phyloP scores from a whole-genome alignment of 2,113 vertebrate species.

The Oplegnathus fasciatus region DNA sequence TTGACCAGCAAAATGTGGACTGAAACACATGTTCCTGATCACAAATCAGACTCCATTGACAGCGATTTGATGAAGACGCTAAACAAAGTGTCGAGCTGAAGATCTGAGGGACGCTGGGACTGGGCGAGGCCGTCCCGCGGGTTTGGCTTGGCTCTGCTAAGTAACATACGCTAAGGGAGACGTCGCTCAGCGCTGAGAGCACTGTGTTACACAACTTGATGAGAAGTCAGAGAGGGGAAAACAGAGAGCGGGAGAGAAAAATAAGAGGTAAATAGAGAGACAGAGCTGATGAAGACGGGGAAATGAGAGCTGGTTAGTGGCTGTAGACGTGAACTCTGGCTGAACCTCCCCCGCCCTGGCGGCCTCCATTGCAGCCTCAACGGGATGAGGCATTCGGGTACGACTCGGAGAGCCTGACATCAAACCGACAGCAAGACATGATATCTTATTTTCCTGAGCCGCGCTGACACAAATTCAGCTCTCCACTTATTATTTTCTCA shows the following conservation, averaged over 20 bases:
- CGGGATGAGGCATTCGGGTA: conserved; percentile 92
- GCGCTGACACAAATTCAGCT: conserved; percentile 96
- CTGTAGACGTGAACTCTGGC: conserved; percentile 95
- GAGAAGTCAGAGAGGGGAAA: conserved; percentile 48
- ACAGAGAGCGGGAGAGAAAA: conserved; percentile 7
- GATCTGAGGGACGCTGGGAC: conserved; percentile 38
- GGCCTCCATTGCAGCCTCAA: conserved; percentile 88
- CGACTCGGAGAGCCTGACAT: conserved; percentile 94
- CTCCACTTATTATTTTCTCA: conserved; percentile 94
- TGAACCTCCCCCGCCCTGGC: conserved; percentile 90
- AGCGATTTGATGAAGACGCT: conserved; percentile 49
- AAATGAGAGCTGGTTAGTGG: conserved; percentile 84
- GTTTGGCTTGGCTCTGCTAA: conserved; percentile 39
- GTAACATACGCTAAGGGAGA: conserved; percentile 45
- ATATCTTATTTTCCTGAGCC: conserved; percentile 99
- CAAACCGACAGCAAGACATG: conserved; percentile 96
- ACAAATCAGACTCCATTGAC: conserved; percentile 6
- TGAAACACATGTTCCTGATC: conserved; percentile 61
- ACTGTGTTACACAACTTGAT: conserved; percentile 43
- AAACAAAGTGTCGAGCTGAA: conserved; percentile 62
- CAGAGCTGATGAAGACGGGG: conserved; percentile 56
- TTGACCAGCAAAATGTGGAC: conserved; percentile 3
- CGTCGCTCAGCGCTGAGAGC: conserved; percentile 53
- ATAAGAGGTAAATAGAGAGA: conserved; percentile 48
- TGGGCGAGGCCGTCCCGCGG: conserved; percentile 49